Conservation (phyloP, 2,888 invertebrate genomes). For the Choreutis nemorana region DNA sequence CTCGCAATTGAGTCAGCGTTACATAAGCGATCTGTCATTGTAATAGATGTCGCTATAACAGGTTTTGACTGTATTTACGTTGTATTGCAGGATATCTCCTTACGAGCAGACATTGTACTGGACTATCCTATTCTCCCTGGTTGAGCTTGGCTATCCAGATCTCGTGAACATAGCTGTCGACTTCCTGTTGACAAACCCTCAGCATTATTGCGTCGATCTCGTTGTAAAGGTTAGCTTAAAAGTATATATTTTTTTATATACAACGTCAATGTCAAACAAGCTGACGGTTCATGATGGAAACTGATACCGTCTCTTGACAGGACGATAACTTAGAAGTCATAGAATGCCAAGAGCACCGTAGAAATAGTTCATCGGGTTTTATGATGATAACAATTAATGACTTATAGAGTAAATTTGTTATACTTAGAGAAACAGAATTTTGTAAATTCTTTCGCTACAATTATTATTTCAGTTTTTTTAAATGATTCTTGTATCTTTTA, state of each 20-base stretch:
- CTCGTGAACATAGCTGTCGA: slow-evolving; percentile 44
- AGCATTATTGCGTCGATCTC: slow-evolving; percentile 47
- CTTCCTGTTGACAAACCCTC: slow-evolving; percentile 35
- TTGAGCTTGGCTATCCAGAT: slow-evolving; percentile 45
- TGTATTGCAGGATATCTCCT: slow-evolving; percentile 39
- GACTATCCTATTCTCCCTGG: slow-evolving; percentile 45
- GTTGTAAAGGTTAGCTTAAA: slow-evolving; percentile 51
- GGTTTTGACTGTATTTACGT: not conserved
- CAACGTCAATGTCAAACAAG: too few species aligned
- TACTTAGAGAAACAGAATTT: not conserved
- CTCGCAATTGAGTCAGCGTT: too few species aligned
- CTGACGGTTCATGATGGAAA: too few species aligned
- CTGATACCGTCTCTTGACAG: too few species aligned
- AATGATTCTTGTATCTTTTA: slow-evolving; percentile 7
- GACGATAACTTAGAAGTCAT: too few species aligned
- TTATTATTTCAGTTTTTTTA: not conserved
- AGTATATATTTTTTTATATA: not conserved
- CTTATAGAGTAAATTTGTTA: not conserved
- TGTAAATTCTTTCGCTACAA: not conserved
- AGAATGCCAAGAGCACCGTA: not conserved
- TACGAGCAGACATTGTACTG: slow-evolving; percentile 56
- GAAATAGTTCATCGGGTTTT: not conserved
- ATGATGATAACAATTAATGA: not conserved
- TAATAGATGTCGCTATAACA: too few species aligned
- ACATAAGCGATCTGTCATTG: too few species aligned